Base-by-base conservation (phyloP, 2,888 invertebrate genomes). In the Gryllus longicercus region DNA sequence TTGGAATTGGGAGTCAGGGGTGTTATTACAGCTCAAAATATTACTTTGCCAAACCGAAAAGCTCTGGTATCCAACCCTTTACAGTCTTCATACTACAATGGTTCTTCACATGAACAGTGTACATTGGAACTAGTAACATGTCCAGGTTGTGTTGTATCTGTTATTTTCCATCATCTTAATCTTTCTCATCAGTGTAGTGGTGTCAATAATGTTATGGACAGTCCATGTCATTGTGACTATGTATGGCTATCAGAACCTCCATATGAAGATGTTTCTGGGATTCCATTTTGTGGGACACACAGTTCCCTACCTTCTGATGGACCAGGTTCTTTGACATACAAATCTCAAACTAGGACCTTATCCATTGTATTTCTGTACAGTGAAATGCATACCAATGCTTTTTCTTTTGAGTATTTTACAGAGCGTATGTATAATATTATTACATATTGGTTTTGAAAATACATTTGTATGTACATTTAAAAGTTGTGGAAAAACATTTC, bases 41-140 rank as follows among this genome's bases (percentile, higher is more conserved):
- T 85, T 76, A 85, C 85, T 10, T 50, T 80, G 3, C 10, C 23
- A 63, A 16, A 49, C 3, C 11, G 38, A 10, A 76, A 76, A 76
- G 25, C 23, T 75, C 50, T 12, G 18, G 5, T 38, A 80, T 38
- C 49, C 51, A 21, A 25, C 14, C 21, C 50, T 5, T 49, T 21
- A 18, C 18, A 23, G 38, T 11, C 23, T 38, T 38, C 38, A n/a
- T 79, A 79, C n/a, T 74, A 51, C 49, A 80, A 77, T 23, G 75
- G 77, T 25, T 75, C 51, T 50, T 81, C 83, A 85, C 79, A 86
- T n/a, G 88, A 90, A 82, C 90, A 90, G 83, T 93, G 93, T 85
- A 90, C 90, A 82, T 86, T 92, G 80, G 93, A 93, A 85, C 87
- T 93, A 82, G 90, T 93, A 75, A 92, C 93, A 3, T 93, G 93